phyloP scores from a whole-genome alignment of 2,888 invertebrate species.

The Apodemia hepburni region DNA sequence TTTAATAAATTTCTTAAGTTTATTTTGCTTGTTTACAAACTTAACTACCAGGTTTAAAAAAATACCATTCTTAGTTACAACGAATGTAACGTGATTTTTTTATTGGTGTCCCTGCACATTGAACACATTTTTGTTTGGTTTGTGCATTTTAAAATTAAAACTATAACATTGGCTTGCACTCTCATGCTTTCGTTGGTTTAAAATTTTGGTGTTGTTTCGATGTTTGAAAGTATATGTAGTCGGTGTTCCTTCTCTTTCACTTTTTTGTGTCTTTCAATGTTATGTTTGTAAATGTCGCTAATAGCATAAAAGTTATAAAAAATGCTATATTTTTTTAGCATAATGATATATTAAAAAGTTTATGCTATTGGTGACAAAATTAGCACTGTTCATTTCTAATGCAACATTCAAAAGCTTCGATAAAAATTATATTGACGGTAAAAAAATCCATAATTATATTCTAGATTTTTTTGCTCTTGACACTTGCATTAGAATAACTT shows the following conservation, averaged over 20 bases:
- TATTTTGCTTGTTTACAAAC: background rate
- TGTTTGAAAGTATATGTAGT: slow-evolving; percentile 64
- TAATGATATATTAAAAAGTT: background rate
- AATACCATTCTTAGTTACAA: slow-evolving; percentile 33
- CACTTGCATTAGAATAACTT: background rate
- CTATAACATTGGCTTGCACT: slow-evolving; percentile 71
- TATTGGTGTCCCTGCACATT: slow-evolving; percentile 63
- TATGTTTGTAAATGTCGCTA: slow-evolving; percentile 28
- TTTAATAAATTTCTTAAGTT: no score
- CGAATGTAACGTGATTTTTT: slow-evolving; percentile 46
- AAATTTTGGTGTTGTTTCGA: slow-evolving; percentile 46
- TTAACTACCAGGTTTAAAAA: background rate
- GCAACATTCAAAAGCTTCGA: background rate
- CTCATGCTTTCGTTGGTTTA: slow-evolving; percentile 57
- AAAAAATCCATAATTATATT: background rate
- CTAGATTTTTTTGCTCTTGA: background rate
- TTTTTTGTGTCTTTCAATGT: slow-evolving; percentile 43
- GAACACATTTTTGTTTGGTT: slow-evolving; percentile 40
- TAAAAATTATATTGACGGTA: no score
- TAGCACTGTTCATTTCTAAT: background rate
- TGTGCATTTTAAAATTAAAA: slow-evolving; percentile 47
- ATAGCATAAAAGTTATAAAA: background rate
- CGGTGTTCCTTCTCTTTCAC: slow-evolving; percentile 79
- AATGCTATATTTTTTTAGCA: background rate
- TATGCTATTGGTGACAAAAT: background rate